phyloP scores from a whole-genome alignment of 1,140 invertebrate species.

The Apis cerana region DNA sequence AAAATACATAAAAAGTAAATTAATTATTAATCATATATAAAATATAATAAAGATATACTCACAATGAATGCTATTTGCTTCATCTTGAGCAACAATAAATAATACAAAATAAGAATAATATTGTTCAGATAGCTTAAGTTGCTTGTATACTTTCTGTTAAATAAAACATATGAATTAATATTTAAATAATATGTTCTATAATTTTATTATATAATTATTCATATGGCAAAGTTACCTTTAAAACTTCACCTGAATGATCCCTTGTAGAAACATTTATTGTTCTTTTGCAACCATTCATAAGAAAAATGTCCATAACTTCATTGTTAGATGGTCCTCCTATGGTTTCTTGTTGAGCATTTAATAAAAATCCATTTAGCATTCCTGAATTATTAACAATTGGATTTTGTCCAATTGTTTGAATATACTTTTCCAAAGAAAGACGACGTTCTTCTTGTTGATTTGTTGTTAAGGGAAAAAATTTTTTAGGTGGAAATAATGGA shows the following conservation, averaged over 20 bases:
- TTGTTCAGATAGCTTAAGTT: slow-evolving; percentile 89
- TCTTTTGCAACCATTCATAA: slow-evolving; percentile 93
- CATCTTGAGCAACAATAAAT: slow-evolving; percentile 90
- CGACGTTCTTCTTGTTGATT: slow-evolving; percentile 94
- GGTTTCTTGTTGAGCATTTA: slow-evolving; percentile 95
- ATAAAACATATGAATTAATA: slow-evolving; percentile 46
- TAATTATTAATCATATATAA: slow-evolving; percentile 8
- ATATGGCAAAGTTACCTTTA: slow-evolving; percentile 83
- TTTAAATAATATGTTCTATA: not conserved
- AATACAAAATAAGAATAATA: slow-evolving; percentile 93
- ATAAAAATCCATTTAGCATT: slow-evolving; percentile 92
- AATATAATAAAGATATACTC: slow-evolving; percentile 25
- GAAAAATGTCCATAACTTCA: slow-evolving; percentile 90
- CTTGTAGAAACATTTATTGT: slow-evolving; percentile 90
- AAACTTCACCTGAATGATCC: slow-evolving; percentile 90
- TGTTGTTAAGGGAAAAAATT: slow-evolving; percentile 91
- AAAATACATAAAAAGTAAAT: slow-evolving; percentile 37
- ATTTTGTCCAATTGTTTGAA: slow-evolving; percentile 96
- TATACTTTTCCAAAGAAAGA: slow-evolving; percentile 94
- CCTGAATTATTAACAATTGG: slow-evolving; percentile 88
- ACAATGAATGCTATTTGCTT: slow-evolving; percentile 81
- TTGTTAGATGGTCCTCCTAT: slow-evolving; percentile 86
- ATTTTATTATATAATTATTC: not conserved
- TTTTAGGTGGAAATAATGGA: slow-evolving; percentile 96
- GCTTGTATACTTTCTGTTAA: slow-evolving; percentile 87